phyloP scores from a whole-genome alignment of 1,140 invertebrate genomes.

The Scylla paramamosain region DNA sequence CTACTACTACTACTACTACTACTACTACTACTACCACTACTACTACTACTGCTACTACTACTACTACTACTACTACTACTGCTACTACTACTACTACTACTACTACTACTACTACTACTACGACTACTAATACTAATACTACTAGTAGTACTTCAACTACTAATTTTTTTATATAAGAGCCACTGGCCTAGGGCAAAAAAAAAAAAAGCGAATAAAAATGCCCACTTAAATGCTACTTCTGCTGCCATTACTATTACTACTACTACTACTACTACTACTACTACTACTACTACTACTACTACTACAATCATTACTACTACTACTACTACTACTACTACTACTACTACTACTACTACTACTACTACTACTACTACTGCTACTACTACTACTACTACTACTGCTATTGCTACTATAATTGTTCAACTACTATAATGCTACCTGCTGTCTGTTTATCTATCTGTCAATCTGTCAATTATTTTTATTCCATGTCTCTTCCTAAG shows the following conservation, averaged over 20 bases:
- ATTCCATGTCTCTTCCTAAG: background rate
- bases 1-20: background rate
- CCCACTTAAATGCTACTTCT: background rate
- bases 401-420: background rate
- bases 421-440: background rate
- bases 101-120: background rate
- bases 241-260: background rate
- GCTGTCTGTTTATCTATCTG: background rate
- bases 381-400: conserved; percentile 40
- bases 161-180: background rate
- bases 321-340: conserved; percentile 37
- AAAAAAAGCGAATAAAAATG: no score
- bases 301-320: background rate
- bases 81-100: conserved; percentile 46
- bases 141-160: background rate
- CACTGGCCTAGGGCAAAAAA: no score
- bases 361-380: background rate
- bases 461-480: background rate
- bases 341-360: background rate
- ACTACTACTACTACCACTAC: background rate
- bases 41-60: background rate
- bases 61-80: conserved; percentile 43
- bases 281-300: conserved; percentile 43
- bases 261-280: background rate
- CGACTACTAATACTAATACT: background rate